These are phyloP conservation scores for Xylota segnis DNA, from an alignment of 2,888 invertebrate genomes.

Conservation along the genomic window DNA sequence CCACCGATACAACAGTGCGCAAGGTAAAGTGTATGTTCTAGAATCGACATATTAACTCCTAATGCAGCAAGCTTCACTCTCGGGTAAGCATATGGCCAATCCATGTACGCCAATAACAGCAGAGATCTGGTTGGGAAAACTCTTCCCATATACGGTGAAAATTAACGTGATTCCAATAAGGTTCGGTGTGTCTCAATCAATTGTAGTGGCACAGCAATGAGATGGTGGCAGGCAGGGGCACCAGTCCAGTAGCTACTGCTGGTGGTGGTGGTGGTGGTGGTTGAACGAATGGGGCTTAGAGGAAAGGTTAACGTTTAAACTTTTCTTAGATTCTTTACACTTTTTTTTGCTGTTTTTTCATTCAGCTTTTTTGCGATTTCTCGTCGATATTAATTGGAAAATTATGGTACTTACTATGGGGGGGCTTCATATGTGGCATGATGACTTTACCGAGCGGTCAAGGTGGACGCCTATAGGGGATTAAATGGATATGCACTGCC, in stretches of 20 bases:
- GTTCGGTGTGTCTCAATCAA: constrained; percentile 70
- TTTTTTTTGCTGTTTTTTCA: constrained; percentile 33
- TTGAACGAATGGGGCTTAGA: constrained; percentile 61
- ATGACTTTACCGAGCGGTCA: constrained; percentile 68
- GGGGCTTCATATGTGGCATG: constrained; percentile 30
- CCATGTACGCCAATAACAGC: constrained; percentile 61
- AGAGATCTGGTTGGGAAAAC: constrained; percentile 81
- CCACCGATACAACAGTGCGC: constrained; percentile 15
- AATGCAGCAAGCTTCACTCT: constrained; percentile 46
- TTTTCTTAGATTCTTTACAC: constrained; percentile 25
- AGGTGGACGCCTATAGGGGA: constrained; percentile 72
- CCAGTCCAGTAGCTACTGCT: constrained; percentile 29
- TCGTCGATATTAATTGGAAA: constrained; percentile 68
- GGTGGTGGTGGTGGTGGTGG: constrained; percentile 2
- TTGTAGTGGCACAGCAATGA: constrained; percentile 37
- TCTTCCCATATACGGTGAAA: constrained; percentile 81
- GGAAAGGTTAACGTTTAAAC: constrained; percentile 65
- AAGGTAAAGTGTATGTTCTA: constrained; percentile 64
- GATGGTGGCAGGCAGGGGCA: constrained; percentile 17
- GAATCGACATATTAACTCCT: constrained; percentile 66
- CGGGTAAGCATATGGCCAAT: constrained; percentile 64
- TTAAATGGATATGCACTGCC: constrained; percentile 72
- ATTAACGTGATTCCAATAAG: constrained; percentile 78
- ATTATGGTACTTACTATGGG: constrained; percentile 51
- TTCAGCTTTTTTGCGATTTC: constrained; percentile 43